These are phyloP conservation scores for Gambelia wislizenii DNA, from an alignment of 2,797 vertebrate genomes.

Conservation along the genomic window DNA sequence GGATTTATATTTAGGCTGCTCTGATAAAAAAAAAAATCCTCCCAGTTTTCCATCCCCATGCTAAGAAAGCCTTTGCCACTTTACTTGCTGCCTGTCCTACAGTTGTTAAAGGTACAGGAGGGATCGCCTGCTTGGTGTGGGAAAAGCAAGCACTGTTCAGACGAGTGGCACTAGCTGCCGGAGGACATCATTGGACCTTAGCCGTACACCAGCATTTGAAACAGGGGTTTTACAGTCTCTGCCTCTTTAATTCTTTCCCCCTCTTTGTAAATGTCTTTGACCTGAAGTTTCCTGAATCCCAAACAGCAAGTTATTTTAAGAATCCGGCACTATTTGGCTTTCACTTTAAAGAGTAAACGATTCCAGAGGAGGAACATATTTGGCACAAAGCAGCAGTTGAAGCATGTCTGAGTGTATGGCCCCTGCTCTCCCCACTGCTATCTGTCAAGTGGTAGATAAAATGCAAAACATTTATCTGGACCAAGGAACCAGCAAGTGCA, in stretches of 20 bases:
- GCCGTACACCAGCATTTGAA: not conserved
- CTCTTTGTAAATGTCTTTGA: conserved; percentile 62
- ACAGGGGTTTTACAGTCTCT: conserved; percentile 21
- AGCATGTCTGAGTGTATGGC: conserved; percentile 41
- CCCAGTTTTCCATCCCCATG: not conserved
- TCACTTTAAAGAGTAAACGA: conserved; percentile 70
- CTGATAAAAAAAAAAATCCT: not conserved
- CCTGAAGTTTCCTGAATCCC: conserved; percentile 66
- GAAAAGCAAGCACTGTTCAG: not conserved
- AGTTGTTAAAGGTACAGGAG: not conserved
- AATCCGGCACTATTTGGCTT: conserved; percentile 63
- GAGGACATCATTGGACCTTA: too few relatives aligned
- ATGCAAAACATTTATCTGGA: not conserved
- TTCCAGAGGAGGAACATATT: conserved; percentile 61
- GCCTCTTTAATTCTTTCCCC: conserved; percentile 58
- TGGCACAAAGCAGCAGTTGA: conserved; percentile 62
- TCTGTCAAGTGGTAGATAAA: conserved; percentile 40
- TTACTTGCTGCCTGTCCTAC: not conserved
- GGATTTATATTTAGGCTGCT: too few relatives aligned
- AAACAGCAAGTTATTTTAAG: conserved; percentile 75
- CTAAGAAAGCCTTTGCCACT: not conserved
- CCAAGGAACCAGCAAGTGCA: not conserved
- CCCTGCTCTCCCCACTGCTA: conserved; percentile 33
- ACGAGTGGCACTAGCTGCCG: not conserved
- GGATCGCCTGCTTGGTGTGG: not conserved